Evolutionary conservation across 2,888 invertebrate genomes (phyloP).

Genomic region (Pterostichus niger): DNA sequence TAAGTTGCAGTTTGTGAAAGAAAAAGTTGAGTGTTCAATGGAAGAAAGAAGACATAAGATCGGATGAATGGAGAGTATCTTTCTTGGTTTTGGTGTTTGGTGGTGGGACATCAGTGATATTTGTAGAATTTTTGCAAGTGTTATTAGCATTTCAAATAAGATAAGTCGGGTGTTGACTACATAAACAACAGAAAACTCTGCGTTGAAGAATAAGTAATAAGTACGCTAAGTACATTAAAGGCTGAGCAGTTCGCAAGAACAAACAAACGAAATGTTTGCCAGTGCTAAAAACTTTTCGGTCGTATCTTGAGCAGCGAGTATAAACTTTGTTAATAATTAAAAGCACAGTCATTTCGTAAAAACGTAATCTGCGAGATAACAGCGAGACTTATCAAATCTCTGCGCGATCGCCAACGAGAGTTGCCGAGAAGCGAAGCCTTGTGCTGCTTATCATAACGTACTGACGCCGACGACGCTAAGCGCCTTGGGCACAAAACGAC

Average conservation of each 20-base stretch:
- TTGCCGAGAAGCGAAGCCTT: background rate
- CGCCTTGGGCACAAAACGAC: slow-evolving; percentile 28
- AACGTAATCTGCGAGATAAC: slow-evolving; percentile 63
- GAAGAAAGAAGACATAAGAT: too few species aligned
- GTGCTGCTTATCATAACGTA: slow-evolving; percentile 49
- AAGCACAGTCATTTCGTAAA: slow-evolving; percentile 64
- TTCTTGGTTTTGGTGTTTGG: background rate
- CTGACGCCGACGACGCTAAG: slow-evolving; percentile 33
- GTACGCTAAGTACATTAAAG: slow-evolving; percentile 65
- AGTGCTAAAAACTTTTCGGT: slow-evolving; percentile 59
- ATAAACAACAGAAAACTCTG: slow-evolving; percentile 53
- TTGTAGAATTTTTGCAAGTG: slow-evolving; percentile 49
- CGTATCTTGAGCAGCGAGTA: slow-evolving; percentile 50
- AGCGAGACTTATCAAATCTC: slow-evolving; percentile 63
- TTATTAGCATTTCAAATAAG: slow-evolving; percentile 60
- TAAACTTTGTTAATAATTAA: slow-evolving; percentile 65
- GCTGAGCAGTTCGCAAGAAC: slow-evolving; percentile 62
- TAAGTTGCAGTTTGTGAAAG: too few species aligned
- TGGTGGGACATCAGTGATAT: slow-evolving; percentile 6
- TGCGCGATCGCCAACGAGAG: slow-evolving; percentile 18
- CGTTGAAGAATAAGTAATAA: slow-evolving; percentile 63
- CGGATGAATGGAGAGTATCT: too few species aligned
- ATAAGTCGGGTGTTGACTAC: slow-evolving; percentile 59
- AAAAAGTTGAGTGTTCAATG: too few species aligned
- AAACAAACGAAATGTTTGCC: slow-evolving; percentile 64